These are phyloP conservation scores for Drosophila gunungcola DNA, from an alignment of 1,140 invertebrate genomes.

Conservation along the genomic window DNA sequence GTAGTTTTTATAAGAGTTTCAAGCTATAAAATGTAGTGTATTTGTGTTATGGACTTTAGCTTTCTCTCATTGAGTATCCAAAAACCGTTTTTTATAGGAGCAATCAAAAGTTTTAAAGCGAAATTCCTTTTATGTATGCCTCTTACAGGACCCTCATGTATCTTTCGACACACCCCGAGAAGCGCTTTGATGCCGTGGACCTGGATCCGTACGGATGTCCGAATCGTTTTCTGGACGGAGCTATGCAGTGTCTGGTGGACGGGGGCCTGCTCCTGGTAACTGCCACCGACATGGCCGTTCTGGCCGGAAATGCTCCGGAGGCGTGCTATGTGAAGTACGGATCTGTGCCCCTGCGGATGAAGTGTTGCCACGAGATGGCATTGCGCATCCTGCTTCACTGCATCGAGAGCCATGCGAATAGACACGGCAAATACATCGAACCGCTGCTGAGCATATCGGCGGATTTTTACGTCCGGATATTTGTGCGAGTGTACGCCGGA, in stretches of 20 bases:
- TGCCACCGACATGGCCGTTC: constrained; percentile 98
- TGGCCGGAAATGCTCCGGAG: constrained; percentile 98
- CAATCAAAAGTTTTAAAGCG: no score
- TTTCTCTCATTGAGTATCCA: no score
- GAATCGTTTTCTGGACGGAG: constrained; percentile 95
- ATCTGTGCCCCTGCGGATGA: constrained; percentile 93
- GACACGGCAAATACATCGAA: constrained; percentile 96
- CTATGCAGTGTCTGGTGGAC: constrained; percentile 92
- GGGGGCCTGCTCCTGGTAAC: constrained; percentile 96
- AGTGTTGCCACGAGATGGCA: constrained; percentile 98
- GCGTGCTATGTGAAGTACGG: constrained; percentile 97
- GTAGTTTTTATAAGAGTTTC: no score
- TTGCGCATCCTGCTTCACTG: constrained; percentile 96
- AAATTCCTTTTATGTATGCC: background rate
- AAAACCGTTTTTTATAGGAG: no score
- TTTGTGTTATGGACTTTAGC: no score
- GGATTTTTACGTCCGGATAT: constrained; percentile 99
- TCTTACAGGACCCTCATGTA: constrained; percentile 92
- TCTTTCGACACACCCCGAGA: constrained; percentile 87
- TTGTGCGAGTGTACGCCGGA: constrained; percentile 93
- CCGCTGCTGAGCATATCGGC: constrained; percentile 96
- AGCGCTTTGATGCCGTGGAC: constrained; percentile 95
- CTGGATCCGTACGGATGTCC: constrained; percentile 99
- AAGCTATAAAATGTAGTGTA: no score
- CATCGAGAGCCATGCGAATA: constrained; percentile 95